A percentile compares a stretch with the other conserved stretches of the same genome.
Conservation (phyloP, 2,113 vertebrate species). For the Merops nubicus region DNA sequence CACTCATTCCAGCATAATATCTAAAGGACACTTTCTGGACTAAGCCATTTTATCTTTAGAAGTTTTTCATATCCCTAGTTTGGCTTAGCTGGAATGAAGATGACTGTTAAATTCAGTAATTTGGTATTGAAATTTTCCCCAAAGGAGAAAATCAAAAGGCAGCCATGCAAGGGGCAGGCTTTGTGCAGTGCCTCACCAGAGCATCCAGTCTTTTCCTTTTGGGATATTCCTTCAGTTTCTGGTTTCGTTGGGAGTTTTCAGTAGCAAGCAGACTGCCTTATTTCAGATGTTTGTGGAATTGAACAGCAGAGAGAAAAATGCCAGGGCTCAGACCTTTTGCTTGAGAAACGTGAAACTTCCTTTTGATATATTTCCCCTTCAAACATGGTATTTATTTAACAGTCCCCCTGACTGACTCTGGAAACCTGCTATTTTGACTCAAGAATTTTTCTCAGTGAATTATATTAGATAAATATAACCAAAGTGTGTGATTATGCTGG, state of each 20-base stretch:
- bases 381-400: conserved; percentile 69
- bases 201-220: not conserved
- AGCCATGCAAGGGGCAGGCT: not conserved
- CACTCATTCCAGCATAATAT: not conserved
- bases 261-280: conserved; percentile 48
- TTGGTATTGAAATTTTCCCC: not conserved
- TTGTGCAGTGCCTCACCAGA: not conserved
- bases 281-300: conserved; percentile 57
- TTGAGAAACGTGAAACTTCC: conserved; percentile 58
- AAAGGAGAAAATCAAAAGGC: not conserved
- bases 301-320: conserved; percentile 52
- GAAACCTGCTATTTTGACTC: conserved; percentile 70
- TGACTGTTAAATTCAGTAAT: not conserved
- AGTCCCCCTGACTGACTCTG: conserved; percentile 53
- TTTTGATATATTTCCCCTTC: conserved; percentile 70
- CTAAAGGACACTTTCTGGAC: not conserved
- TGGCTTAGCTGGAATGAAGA: not conserved
- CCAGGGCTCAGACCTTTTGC: conserved; percentile 39
- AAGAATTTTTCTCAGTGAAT: conserved; percentile 68
- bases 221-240: conserved; percentile 23
- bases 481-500: conserved; percentile 56
- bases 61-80: not conserved
- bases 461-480: conserved; percentile 75
- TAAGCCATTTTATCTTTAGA: not conserved
- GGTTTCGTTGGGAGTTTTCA: conserved; percentile 30